A percentile compares a stretch with the other conserved stretches of the same genome.
Evolutionary conservation across 2,888 invertebrate species (phyloP).

Genomic region (Mamestra brassicae): DNA sequence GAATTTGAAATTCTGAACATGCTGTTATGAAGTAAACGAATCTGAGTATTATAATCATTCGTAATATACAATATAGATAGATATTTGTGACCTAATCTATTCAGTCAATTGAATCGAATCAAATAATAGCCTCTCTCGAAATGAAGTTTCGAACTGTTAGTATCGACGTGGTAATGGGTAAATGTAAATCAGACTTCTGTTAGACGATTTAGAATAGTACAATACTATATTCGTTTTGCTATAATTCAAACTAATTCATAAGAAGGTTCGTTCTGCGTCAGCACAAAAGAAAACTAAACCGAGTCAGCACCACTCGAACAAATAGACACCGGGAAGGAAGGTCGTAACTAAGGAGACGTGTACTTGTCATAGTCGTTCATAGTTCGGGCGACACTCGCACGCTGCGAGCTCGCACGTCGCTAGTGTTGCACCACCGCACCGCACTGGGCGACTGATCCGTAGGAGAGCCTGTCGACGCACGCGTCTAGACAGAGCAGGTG

Average conservation of each 20-base stretch:
- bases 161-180: constrained; percentile 70
- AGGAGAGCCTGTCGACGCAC: constrained; percentile 25
- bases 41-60: constrained; percentile 84
- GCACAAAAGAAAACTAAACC: constrained; percentile 70
- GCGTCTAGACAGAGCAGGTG: constrained; percentile 56
- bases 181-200: constrained; percentile 73
- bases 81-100: constrained; percentile 89
- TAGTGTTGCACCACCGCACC: constrained; percentile 22
- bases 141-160: constrained; percentile 79
- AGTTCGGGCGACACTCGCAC: constrained; percentile 25
- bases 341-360: constrained; percentile 61
- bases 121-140: constrained; percentile 89
- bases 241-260: constrained; percentile 61
- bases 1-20: constrained; percentile 72
- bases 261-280: constrained; percentile 71
- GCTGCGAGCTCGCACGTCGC: neutral
- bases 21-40: constrained; percentile 66
- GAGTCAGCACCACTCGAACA: constrained; percentile 73
- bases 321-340: constrained; percentile 69
- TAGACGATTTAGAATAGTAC: constrained; percentile 62
- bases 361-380: constrained; percentile 56
- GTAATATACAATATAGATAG: constrained; percentile 80
- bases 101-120: constrained; percentile 90
- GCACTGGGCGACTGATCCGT: neutral
- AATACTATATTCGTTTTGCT: constrained; percentile 66